phyloP scores from a whole-genome alignment of 2,888 invertebrate genomes.

The Agrochola litura region DNA sequence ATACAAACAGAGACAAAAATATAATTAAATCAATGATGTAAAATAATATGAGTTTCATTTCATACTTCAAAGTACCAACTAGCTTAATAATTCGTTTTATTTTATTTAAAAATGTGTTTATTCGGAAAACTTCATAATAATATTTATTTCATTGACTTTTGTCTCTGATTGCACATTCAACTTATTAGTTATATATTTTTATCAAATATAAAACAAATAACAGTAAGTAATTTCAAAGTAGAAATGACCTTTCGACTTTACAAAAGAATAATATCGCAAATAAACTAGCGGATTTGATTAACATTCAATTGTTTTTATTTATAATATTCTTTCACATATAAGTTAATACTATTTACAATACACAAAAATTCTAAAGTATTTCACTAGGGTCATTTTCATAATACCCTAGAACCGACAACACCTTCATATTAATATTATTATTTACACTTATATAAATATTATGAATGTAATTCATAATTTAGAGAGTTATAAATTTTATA shows the following conservation, averaged over 20 bases:
- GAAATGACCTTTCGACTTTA: slow-evolving; percentile 34
- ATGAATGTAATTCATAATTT: slow-evolving; percentile 68
- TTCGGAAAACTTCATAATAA: slow-evolving; percentile 1
- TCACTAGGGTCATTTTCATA: slow-evolving; percentile 66
- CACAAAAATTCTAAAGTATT: slow-evolving; percentile 71
- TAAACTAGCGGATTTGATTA: slow-evolving; percentile 52
- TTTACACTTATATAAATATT: slow-evolving; percentile 66
- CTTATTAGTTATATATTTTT: neutral
- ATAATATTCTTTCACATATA: slow-evolving; percentile 56
- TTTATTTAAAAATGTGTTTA: slow-evolving; percentile 1
- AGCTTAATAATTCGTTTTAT: slow-evolving; percentile 33
- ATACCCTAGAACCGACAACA: slow-evolving; percentile 66
- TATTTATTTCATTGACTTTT: neutral
- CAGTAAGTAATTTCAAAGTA: neutral
- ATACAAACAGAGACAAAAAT: slow-evolving; percentile 40
- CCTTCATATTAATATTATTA: slow-evolving; percentile 55
- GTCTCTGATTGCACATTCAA: slow-evolving; percentile 26
- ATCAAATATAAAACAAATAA: neutral
- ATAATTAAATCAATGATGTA: neutral
- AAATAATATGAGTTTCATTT: neutral
- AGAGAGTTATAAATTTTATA: slow-evolving; percentile 78
- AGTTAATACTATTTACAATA: slow-evolving; percentile 69
- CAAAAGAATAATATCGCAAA: slow-evolving; percentile 46
- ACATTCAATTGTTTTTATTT: slow-evolving; percentile 59
- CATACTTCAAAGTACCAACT: neutral